Evolutionary conservation across 64 coral and sea anemone genomes (phyloP), one percentile per base, ranked within the genome.

Genomic region (Pocillopora damicornis): DNA sequence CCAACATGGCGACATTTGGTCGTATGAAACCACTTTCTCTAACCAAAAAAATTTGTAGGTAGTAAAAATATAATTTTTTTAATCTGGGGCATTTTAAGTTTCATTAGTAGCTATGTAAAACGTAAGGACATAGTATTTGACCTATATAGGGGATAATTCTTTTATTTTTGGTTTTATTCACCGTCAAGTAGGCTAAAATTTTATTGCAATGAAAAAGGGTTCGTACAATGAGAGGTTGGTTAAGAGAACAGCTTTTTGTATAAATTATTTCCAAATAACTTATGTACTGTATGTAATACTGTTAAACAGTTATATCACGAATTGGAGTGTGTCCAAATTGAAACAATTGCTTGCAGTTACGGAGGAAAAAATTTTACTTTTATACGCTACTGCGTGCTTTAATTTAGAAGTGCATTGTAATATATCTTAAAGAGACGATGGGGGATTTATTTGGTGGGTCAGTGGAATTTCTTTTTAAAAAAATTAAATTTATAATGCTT

Each of bases 401-500:
- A 22, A 83, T 42, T 67, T 80, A 67, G 65, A 45, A 68, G 34
- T 60, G 60, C 12, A 68, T 83, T 83, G 80, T 83, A 83, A 20
- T 83, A 83, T 83, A 83, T 67, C 60, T 81, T 38, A 67, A 15
- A 65, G 42, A 8, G 8, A 67, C 65, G 37, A 20, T 11, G 17
- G 80, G 80, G 5, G 66, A 83, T 81, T 81, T 81, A 81, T 37
- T 42, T 83, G 35, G 61, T 11, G 80, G 80, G 25, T 36, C 22
- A 42, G 5, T 6, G 11, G 22, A 10, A 9, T 23, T 10, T 14
- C 0, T 59, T 23, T 26, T 23, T 63, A 36, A 63, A 36, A 35
- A 63, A 63, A 81, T 81, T 35, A 22, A 79, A 20, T 25, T 63
- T 81, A 63, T 36, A 61, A 16, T 35, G 35, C 25, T 59, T 81